A percentile compares a stretch with the other conserved stretches of the same genome.
phyloP scores from a whole-genome alignment of 2,113 vertebrate genomes.

The Tiliqua scincoides region DNA sequence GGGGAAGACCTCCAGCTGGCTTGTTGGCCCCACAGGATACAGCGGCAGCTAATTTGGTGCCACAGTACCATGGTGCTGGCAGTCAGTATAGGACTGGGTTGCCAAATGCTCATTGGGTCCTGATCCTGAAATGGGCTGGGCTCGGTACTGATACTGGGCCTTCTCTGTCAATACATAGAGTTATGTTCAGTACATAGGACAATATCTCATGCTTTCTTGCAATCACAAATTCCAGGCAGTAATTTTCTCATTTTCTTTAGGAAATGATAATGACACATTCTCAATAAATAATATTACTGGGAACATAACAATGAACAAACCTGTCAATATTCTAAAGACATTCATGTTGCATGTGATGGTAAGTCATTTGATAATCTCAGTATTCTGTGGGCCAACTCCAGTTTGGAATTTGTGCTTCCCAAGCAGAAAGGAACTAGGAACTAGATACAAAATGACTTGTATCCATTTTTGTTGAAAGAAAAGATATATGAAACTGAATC shows the following conservation, averaged over 20 bases:
- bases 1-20: too few relatives aligned
- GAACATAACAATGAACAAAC: conserved; percentile 85
- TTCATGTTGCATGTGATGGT: conserved; percentile 84
- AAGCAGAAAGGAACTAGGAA: neutral
- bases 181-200: neutral
- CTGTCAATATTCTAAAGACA: conserved; percentile 70
- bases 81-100: too few relatives aligned
- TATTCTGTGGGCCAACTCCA: neutral
- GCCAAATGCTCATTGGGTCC: neutral
- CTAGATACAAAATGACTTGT: too few relatives aligned
- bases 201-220: neutral
- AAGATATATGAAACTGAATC: neutral
- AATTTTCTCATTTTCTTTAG: conserved; percentile 63
- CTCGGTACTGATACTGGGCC: neutral
- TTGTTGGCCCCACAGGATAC: too few relatives aligned
- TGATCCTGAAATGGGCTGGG: neutral
- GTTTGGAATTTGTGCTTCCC: neutral
- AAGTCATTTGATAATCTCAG: conserved; percentile 44
- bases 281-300: conserved; percentile 78
- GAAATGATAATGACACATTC: conserved; percentile 79
- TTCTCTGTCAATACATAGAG: neutral
- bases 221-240: neutral
- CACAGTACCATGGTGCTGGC: too few relatives aligned
- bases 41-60: too few relatives aligned
- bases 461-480: too few relatives aligned